Evolutionary conservation across 92 coral and sea anemone genomes (phyloP).

Genomic region (Metridium senile): DNA sequence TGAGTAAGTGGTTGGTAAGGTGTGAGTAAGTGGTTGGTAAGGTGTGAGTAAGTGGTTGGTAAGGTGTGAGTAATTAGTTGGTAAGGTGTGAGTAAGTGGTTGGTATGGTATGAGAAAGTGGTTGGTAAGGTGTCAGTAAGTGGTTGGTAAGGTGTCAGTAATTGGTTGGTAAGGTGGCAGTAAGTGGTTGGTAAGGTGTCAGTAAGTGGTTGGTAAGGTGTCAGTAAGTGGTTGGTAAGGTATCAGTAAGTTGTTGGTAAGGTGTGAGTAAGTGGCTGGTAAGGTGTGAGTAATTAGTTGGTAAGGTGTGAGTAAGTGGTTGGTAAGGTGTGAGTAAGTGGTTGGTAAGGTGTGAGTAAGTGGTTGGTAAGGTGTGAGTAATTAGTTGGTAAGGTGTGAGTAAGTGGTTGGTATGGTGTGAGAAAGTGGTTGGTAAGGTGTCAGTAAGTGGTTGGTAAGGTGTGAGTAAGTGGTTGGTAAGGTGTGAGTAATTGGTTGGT

Average conservation of each 20-base stretch:
- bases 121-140: too few relatives aligned
- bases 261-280: not conserved
- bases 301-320: not conserved
- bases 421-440: not conserved
- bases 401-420: not conserved
- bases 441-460: not conserved
- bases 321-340: not conserved
- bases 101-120: too few relatives aligned
- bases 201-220: too few relatives aligned
- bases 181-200: too few relatives aligned
- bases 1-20: too few relatives aligned
- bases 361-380: not conserved
- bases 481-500: not conserved
- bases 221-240: constrained; percentile 1
- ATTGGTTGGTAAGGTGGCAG: too few relatives aligned
- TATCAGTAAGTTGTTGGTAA: too few relatives aligned
- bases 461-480: not conserved
- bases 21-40: too few relatives aligned
- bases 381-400: not conserved
- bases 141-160: too few relatives aligned
- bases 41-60: too few relatives aligned
- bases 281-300: not conserved
- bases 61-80: too few relatives aligned
- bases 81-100: too few relatives aligned
- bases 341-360: not conserved